These are phyloP conservation scores for Girardinus metallicus DNA, from an alignment of 2,797 vertebrate genomes.

Conservation along the genomic window DNA sequence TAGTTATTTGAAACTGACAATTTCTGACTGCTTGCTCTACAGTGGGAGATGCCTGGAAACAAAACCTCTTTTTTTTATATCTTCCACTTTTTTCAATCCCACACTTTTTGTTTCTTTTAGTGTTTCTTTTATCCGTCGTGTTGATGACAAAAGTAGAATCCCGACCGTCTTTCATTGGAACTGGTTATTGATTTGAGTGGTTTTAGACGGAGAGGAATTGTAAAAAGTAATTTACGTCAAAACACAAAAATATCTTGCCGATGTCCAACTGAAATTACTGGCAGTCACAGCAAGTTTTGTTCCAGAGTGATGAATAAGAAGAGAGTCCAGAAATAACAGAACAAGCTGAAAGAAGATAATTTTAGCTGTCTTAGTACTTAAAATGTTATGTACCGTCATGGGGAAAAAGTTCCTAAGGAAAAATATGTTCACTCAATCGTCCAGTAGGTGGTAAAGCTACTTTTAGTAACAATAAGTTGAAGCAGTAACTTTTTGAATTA, in stretches of 20 bases:
- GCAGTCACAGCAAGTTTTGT: not conserved
- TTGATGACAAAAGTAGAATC: not conserved
- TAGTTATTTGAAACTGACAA: not conserved
- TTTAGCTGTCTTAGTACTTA: not conserved
- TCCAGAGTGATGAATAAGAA: not conserved
- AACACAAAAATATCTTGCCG: not conserved
- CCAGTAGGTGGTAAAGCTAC: not conserved
- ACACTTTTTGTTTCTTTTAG: not conserved
- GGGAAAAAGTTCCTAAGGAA: not conserved
- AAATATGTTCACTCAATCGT: not conserved
- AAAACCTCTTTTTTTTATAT: not conserved
- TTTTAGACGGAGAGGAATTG: not conserved
- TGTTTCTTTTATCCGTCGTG: not conserved
- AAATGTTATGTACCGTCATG: not conserved
- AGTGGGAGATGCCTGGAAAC: not conserved
- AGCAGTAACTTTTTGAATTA: not conserved
- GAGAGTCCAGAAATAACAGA: not conserved
- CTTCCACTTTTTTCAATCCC: not conserved
- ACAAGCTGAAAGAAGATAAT: not conserved
- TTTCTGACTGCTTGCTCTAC: not conserved
- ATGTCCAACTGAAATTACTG: not conserved
- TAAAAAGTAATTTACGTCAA: not conserved
- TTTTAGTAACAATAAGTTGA: not conserved
- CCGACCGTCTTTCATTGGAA: not conserved
- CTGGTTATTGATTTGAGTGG: not conserved